Conservation (phyloP, 2,797 vertebrate species). For the Paguma larvata region DNA sequence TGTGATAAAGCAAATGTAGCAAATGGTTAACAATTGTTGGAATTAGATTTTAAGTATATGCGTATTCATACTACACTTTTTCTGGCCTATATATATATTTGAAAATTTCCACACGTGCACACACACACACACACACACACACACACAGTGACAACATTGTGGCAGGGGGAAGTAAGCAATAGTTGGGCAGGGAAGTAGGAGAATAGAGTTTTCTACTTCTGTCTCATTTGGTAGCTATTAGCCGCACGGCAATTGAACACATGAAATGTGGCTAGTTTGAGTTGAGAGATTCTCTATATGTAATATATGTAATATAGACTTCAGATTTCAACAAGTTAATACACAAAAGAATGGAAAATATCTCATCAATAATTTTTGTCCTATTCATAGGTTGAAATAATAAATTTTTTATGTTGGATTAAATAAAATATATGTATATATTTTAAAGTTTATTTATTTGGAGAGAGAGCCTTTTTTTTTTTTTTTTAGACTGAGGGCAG, state of each 20-base stretch:
- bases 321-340: conserved; percentile 6
- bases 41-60: neutral
- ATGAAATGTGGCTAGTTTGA: neutral
- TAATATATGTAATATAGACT: neutral
- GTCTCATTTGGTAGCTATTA: neutral
- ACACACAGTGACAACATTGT: neutral
- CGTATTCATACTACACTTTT: neutral
- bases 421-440: neutral
- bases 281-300: neutral
- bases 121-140: neutral
- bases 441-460: too few relatives aligned
- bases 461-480: neutral
- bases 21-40: neutral
- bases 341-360: conserved; percentile 41
- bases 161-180: neutral
- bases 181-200: neutral
- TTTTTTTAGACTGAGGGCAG: neutral
- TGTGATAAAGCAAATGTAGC: neutral
- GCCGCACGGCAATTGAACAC: neutral
- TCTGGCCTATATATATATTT: neutral
- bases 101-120: neutral
- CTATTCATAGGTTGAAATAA: neutral
- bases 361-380: neutral
- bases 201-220: neutral
- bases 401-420: neutral